A percentile compares a stretch with the other conserved stretches of the same genome.
These are phyloP conservation scores for Lasioglossum marginatum DNA, from an alignment of 2,888 invertebrate genomes.

Conservation along the genomic window DNA sequence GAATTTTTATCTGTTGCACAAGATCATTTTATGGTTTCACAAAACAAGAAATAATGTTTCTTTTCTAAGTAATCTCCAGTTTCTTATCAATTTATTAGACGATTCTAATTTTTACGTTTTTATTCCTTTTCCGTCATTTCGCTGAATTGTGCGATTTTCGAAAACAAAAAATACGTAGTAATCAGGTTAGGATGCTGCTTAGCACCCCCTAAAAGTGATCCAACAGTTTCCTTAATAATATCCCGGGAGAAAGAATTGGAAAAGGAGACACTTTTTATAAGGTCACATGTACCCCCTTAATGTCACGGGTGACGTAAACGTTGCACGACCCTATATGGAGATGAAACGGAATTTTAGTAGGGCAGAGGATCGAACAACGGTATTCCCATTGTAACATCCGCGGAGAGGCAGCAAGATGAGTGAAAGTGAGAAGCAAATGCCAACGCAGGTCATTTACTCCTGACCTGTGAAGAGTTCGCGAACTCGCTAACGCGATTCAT, in stretches of 20 bases:
- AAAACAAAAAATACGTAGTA: neutral
- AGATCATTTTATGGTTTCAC: neutral
- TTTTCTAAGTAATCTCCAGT: neutral
- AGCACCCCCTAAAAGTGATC: neutral
- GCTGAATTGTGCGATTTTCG: neutral
- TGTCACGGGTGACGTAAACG: neutral
- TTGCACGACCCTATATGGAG: slow-evolving; percentile 5
- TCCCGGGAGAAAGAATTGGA: neutral
- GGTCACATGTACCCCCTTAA: neutral
- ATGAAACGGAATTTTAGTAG: slow-evolving; percentile 19
- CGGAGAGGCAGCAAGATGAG: slow-evolving; percentile 76
- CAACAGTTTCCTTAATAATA: neutral
- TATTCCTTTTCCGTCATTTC: neutral
- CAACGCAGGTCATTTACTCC: slow-evolving; percentile 84
- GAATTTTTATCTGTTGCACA: neutral
- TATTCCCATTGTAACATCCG: slow-evolving; percentile 47
- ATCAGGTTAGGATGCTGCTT: neutral
- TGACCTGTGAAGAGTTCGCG: slow-evolving; percentile 77
- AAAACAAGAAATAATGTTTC: neutral
- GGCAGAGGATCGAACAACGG: slow-evolving; percentile 36
- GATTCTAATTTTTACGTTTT: neutral
- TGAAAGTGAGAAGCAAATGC: slow-evolving; percentile 84
- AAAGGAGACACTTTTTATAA: neutral
- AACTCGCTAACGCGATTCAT: slow-evolving; percentile 67
- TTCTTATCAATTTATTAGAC: neutral